Evolutionary conservation across 2,113 vertebrate species (phyloP).

Genomic region (Halcyon senegalensis): DNA sequence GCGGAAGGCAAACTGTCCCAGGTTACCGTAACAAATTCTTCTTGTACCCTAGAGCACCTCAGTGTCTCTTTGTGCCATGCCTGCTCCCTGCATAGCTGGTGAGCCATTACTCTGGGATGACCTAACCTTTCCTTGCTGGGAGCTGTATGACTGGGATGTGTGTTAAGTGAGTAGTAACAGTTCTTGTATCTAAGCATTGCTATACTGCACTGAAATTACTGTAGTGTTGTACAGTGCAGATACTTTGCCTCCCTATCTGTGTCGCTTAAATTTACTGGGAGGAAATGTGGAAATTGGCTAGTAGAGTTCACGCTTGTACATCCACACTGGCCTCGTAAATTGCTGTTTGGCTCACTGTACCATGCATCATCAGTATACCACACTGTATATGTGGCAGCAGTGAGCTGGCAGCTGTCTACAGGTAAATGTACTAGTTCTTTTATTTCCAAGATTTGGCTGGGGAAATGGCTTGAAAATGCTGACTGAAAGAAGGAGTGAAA

Average conservation of each 20-base stretch:
- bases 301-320: neutral
- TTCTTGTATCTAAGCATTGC: too few relatives aligned
- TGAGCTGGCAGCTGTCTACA: neutral
- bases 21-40: accelerated
- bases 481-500: neutral
- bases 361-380: neutral
- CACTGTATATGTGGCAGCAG: neutral
- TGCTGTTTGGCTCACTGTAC: neutral
- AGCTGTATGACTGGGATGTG: neutral
- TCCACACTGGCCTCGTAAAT: accelerated
- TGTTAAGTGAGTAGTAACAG: neutral
- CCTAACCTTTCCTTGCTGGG: neutral
- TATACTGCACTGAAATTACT: neutral
- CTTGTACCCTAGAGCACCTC: neutral
- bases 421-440: neutral
- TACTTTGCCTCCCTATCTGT: accelerated
- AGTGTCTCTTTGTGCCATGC: neutral
- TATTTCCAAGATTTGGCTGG: neutral
- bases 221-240: too few relatives aligned
- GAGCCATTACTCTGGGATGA: neutral
- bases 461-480: neutral
- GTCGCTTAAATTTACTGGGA: neutral
- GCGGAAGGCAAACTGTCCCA: accelerated
- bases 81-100: neutral
- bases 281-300: neutral